Evolutionary conservation across 2,113 vertebrate genomes (phyloP), one percentile per base, ranked within the genome.

Genomic region (Benitochromis conjunctus): DNA sequence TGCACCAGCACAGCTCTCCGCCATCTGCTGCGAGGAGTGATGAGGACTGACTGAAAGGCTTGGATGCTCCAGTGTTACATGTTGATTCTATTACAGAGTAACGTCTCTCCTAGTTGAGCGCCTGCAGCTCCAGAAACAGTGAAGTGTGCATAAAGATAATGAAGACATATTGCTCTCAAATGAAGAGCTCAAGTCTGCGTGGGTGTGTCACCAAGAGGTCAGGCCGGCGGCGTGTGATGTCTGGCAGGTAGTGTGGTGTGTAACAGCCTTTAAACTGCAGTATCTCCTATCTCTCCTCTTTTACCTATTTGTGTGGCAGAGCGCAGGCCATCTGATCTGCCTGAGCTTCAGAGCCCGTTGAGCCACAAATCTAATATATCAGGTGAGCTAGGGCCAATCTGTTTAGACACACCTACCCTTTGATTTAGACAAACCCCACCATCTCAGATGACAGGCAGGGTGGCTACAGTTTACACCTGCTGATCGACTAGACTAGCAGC

Each of bases 21-120:
- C 84, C 91, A 91, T 94, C 87, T 94, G 93, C 87, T 71, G 57
- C 10, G 21, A 81, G 77, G 71, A 84, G 85, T 24, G 58, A 90
- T 53, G 89, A 84, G 86, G 77, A 87, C 78, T 26, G 62, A 77
- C 83, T 82, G 56, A 43, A 82, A 83, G 82, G 53, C 91, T 94
- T 93, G 92, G 89, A 94, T 92, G 90, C 88, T 90, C 71, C 64
- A 90, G 88, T 85, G 87, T 90, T 91, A 81, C 94, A 95, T 86
- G 88, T 86, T 95, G 95, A 88, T 95, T 95, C 88, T 64, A 94
- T 96, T 95, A 95, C 3, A 14, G 82, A 86, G 79, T 53, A 64
- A 91, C 60, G 66, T 90, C 87, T 83, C 83, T 81, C 51, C 88
- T 87, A 46, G 74, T 91, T 79, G 77, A 77, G 60, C 7, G 76